Conservation (phyloP, 1,140 invertebrate species). For the Calliopsis andreniformis region DNA sequence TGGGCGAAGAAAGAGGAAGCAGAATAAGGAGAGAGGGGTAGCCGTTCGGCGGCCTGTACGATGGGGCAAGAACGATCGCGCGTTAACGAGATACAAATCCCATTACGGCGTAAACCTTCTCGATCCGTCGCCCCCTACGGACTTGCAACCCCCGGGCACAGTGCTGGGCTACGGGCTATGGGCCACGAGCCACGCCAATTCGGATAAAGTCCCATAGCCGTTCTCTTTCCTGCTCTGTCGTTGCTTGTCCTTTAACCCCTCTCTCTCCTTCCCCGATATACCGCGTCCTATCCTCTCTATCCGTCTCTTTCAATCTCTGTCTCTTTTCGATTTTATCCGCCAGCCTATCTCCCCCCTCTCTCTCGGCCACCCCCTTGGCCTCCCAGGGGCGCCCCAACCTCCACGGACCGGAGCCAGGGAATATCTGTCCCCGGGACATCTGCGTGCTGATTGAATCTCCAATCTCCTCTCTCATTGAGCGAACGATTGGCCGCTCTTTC, state of each 20-base stretch:
- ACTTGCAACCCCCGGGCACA: constrained; percentile 72
- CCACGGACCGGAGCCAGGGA: constrained; percentile 76
- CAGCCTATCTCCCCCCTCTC: constrained; percentile 53
- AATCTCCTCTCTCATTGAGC: constrained; percentile 79
- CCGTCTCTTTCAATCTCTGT: constrained; percentile 40
- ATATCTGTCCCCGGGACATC: constrained; percentile 82
- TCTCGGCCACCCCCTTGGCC: no score
- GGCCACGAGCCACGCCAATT: constrained; percentile 79
- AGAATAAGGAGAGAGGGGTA: constrained; percentile 54
- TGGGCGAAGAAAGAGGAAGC: constrained; percentile 33
- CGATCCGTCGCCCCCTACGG: constrained; percentile 79
- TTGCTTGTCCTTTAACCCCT: constrained; percentile 40
- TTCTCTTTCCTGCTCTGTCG: constrained; percentile 42
- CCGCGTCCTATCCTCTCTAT: constrained; percentile 32
- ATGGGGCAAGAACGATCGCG: constrained; percentile 80
- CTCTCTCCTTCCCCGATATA: constrained; percentile 16
- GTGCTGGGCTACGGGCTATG: constrained; percentile 69
- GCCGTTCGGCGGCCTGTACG: constrained; percentile 74
- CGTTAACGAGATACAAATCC: constrained; percentile 83
- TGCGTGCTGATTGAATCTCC: constrained; percentile 82
- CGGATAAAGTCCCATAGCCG: constrained; percentile 74
- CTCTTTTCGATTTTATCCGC: constrained; percentile 57
- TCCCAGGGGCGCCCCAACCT: constrained; percentile 63
- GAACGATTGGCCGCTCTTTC: constrained; percentile 76
- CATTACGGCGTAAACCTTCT: constrained; percentile 81